Conservation (phyloP, 1,140 invertebrate species). For the Drosophila nigrodunni region DNA sequence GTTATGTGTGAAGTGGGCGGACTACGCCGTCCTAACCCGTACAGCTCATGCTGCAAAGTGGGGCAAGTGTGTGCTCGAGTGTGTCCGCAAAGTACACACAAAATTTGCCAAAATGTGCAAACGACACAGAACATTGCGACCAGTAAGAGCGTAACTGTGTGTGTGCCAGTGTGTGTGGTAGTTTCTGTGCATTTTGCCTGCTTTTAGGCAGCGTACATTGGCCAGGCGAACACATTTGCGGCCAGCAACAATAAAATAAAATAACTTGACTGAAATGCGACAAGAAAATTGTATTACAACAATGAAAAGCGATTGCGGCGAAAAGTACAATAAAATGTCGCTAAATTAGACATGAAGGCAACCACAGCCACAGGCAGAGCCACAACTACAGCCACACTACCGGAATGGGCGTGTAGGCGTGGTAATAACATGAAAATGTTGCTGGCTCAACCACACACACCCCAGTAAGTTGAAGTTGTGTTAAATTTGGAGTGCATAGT, state of each 20-base stretch:
- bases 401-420: background rate
- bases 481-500: background rate
- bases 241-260: conserved; percentile 65
- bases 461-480: conserved; percentile 4
- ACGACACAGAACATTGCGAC: conserved; percentile 68
- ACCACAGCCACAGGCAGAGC: conserved; percentile 49
- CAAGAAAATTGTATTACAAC: conserved; percentile 82
- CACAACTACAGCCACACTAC: conserved; percentile 27
- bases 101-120: conserved; percentile 73
- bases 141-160: background rate
- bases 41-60: background rate
- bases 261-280: conserved; percentile 75
- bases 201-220: conserved; percentile 63
- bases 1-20: conserved; percentile 50
- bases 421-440: conserved; percentile 30
- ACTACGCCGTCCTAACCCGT: conserved; percentile 40
- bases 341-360: conserved; percentile 81
- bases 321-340: conserved; percentile 83
- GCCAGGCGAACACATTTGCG: conserved; percentile 67
- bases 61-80: conserved; percentile 21
- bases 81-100: conserved; percentile 60
- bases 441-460: conserved; percentile 18
- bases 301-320: conserved; percentile 79
- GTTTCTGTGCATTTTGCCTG: conserved; percentile 53
- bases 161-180: background rate